Percentiles rank a stretch among this genome's conserved stretches.
Evolutionary conservation across 2,797 vertebrate species (phyloP).

Genomic region (Siniperca scherzeri): DNA sequence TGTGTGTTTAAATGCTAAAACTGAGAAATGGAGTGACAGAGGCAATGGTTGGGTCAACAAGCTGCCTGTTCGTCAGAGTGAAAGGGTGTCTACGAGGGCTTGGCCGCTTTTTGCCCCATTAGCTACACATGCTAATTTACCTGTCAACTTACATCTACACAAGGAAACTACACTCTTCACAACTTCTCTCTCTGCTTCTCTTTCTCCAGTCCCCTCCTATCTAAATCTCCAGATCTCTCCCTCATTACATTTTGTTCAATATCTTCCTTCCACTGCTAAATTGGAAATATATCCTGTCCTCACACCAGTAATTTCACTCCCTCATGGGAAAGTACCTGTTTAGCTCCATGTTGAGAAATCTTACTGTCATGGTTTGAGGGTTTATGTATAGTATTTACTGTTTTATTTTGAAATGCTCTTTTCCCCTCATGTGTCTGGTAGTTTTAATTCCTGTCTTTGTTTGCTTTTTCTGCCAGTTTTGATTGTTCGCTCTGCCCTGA

Average conservation of each 20-base stretch:
- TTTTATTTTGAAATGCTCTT: too few relatives aligned
- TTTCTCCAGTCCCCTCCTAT: background rate
- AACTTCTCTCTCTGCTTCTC: conserved; percentile 10
- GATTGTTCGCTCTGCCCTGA: too few relatives aligned
- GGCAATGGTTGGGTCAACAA: conserved; percentile 65
- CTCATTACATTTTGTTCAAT: conserved; percentile 39
- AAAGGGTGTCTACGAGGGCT: conserved; percentile 59
- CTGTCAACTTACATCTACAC: conserved; percentile 66
- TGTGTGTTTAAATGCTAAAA: conserved; percentile 60
- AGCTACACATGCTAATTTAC: conserved; percentile 77
- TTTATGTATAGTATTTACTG: too few relatives aligned
- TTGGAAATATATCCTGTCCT: conserved; percentile 37
- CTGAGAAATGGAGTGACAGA: conserved; percentile 58
- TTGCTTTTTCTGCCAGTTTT: too few relatives aligned
- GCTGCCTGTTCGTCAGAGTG: conserved; percentile 70
- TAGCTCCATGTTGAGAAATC: conserved; percentile 38
- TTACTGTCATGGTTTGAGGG: background rate
- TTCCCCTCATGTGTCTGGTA: too few relatives aligned
- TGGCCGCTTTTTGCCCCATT: conserved; percentile 67
- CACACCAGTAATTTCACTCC: conserved; percentile 43
- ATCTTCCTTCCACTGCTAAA: conserved; percentile 38
- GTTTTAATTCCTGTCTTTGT: too few relatives aligned
- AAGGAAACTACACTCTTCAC: conserved; percentile 24
- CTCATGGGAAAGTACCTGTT: conserved; percentile 47
- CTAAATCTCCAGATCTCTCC: conserved; percentile 15